Evolutionary conservation across 1,140 invertebrate genomes (phyloP).

Genomic region (Drosophila grimshawi): DNA sequence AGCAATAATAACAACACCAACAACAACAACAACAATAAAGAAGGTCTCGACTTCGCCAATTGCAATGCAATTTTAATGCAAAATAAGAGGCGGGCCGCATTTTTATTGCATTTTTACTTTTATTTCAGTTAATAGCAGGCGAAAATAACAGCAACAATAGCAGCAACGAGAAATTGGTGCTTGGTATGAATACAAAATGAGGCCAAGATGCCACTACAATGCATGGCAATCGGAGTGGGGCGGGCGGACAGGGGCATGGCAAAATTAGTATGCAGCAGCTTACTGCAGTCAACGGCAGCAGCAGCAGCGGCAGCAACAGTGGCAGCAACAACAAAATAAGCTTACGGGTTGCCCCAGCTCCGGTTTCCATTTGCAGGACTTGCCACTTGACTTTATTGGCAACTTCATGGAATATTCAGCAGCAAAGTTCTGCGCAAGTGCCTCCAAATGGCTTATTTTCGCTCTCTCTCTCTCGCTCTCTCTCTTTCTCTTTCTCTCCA

Average conservation of each 20-base stretch:
- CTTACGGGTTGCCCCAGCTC: slow-evolving; percentile 4
- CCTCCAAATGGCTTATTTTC: slow-evolving; percentile 56
- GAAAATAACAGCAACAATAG: slow-evolving; percentile 53
- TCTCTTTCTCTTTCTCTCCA: neutral
- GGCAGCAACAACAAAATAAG: slow-evolving; percentile 4
- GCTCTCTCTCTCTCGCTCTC: slow-evolving; percentile 12
- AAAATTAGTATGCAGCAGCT: slow-evolving; percentile 76
- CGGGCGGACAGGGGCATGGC: slow-evolving; percentile 8
- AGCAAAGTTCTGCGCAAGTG: slow-evolving; percentile 72
- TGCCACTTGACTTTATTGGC: slow-evolving; percentile 82
- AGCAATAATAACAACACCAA: slow-evolving; percentile 51
- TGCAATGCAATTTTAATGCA: slow-evolving; percentile 84
- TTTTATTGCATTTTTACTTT: slow-evolving; percentile 82
- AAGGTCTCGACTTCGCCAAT: slow-evolving; percentile 63
- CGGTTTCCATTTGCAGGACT: slow-evolving; percentile 52
- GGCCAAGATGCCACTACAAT: slow-evolving; percentile 72
- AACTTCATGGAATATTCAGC: slow-evolving; percentile 83
- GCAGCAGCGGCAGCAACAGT: slow-evolving; percentile 22
- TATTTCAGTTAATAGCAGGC: slow-evolving; percentile 81
- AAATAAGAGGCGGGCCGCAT: slow-evolving; percentile 72
- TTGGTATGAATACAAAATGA: slow-evolving; percentile 83
- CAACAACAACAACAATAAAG: slow-evolving; percentile 3
- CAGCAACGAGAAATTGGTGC: slow-evolving; percentile 75
- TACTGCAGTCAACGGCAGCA: slow-evolving; percentile 40
- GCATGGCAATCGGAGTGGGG: slow-evolving; percentile 23